phyloP scores from a whole-genome alignment of 2,113 vertebrate species.

The Oostethus manadensis region DNA sequence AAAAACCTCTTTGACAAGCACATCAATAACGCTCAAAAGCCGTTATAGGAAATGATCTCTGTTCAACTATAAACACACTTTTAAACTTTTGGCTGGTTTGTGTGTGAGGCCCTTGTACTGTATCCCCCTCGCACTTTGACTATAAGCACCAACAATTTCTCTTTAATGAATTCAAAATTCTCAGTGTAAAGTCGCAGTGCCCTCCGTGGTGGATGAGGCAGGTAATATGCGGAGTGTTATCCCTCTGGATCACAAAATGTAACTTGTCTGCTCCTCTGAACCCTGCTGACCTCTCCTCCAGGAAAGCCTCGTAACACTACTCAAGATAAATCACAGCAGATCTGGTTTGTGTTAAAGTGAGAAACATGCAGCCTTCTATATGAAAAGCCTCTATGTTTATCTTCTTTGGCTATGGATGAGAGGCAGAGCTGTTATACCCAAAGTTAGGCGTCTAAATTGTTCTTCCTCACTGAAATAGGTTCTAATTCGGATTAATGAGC shows the following conservation, averaged over 20 bases:
- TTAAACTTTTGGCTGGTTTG: constrained; percentile 24
- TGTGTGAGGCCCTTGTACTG: constrained; percentile 17
- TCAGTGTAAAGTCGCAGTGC: constrained; percentile 11
- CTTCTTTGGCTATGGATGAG: constrained; percentile 20
- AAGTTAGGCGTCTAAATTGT: background rate
- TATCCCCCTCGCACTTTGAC: constrained; percentile 13
- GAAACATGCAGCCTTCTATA: constrained; percentile 26
- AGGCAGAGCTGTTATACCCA: constrained; percentile 9
- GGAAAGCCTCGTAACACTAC: constrained; percentile 40
- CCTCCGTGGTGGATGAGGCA: constrained; percentile 7
- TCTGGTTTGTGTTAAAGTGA: constrained; percentile 58
- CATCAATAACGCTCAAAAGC: constrained; percentile 27
- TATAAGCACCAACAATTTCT: constrained; percentile 15
- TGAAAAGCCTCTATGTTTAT: constrained; percentile 40
- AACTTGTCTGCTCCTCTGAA: constrained; percentile 28
- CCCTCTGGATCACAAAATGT: constrained; percentile 5
- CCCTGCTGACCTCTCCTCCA: constrained; percentile 51
- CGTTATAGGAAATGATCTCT: constrained; percentile 35
- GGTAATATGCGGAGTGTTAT: constrained; percentile 32
- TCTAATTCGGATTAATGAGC: background rate
- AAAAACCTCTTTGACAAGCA: constrained; percentile 2
- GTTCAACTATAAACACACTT: constrained; percentile 32
- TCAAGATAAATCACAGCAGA: constrained; percentile 57
- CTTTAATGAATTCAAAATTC: constrained; percentile 36
- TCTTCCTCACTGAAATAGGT: background rate